Percentiles rank a stretch among this genome's conserved stretches.
These are phyloP conservation scores for Apostichopus californicus DNA, from an alignment of 35 echinoderm and acorn worm species.

Conservation along the genomic window DNA sequence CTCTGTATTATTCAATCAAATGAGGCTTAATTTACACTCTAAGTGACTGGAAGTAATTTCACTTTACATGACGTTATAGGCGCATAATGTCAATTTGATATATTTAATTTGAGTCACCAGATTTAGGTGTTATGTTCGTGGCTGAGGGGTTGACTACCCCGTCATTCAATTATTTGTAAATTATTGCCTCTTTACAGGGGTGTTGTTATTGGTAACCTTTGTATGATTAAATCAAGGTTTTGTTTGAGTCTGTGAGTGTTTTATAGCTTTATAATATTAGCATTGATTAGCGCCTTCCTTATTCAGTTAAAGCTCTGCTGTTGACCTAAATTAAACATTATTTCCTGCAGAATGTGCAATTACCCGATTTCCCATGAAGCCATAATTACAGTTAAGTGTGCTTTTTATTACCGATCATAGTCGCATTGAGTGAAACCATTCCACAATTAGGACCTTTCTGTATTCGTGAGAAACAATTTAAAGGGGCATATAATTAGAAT, in stretches of 20 bases:
- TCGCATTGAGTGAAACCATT: no score
- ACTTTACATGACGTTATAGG: not conserved
- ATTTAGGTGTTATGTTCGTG: not conserved
- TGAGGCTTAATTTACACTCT: not conserved
- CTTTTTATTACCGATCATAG: no score
- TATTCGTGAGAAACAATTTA: no score
- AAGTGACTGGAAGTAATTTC: not conserved
- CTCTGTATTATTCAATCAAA: not conserved
- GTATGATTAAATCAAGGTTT: not conserved
- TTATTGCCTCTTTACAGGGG: not conserved
- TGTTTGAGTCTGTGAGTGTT: not conserved
- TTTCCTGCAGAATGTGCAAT: not conserved
- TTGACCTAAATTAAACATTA: conserved; percentile 45
- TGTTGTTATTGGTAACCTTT: not conserved
- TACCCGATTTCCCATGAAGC: not conserved
- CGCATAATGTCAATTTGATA: not conserved
- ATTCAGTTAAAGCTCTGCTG: not conserved
- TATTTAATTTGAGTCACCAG: not conserved
- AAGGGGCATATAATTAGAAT: no score
- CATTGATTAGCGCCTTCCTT: conserved; percentile 17
- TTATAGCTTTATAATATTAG: not conserved
- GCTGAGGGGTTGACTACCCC: not conserved
- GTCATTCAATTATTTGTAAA: not conserved
- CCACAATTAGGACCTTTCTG: no score
- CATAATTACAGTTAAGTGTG: not conserved